phyloP scores from a whole-genome alignment of 2,113 vertebrate species.

The Guaruba guarouba region DNA sequence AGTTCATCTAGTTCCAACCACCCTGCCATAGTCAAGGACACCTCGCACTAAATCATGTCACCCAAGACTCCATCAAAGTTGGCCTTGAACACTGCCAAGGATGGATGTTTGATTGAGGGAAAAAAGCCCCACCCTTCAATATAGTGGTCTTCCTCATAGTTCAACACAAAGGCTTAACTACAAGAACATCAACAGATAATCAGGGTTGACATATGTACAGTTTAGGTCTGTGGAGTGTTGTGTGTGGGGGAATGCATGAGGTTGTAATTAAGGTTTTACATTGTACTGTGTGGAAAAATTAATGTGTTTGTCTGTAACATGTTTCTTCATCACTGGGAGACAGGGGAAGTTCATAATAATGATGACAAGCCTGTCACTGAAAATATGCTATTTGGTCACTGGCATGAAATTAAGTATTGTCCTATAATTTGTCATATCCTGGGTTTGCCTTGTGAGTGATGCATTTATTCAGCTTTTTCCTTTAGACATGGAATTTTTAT shows the following conservation, averaged over 20 bases:
- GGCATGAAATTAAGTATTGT: constrained; percentile 58
- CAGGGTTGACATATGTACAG: neutral
- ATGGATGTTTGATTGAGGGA: neutral
- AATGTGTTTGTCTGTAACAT: constrained; percentile 61
- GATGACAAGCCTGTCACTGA: constrained; percentile 58
- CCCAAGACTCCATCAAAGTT: neutral
- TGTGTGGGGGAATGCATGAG: constrained; percentile 51
- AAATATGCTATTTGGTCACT: constrained; percentile 49
- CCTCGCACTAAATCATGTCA: neutral
- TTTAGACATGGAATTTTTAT: neutral
- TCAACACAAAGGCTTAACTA: neutral
- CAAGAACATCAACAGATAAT: constrained; percentile 9
- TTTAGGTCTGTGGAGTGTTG: constrained; percentile 29
- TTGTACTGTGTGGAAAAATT: constrained; percentile 64
- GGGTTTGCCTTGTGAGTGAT: constrained; percentile 27
- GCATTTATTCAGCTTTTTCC: neutral
- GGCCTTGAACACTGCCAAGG: neutral
- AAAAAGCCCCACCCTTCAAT: neutral
- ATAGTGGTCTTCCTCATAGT: neutral
- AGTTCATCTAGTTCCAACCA: neutral
- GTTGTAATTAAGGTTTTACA: constrained; percentile 65
- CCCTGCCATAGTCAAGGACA: neutral
- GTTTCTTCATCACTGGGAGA: constrained; percentile 56
- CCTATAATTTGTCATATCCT: constrained; percentile 59
- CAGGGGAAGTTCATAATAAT: constrained; percentile 62